Evolutionary conservation across 2,888 invertebrate genomes (phyloP), one percentile per base, ranked within the genome.

Genomic region (Phytoseiulus persimilis): DNA sequence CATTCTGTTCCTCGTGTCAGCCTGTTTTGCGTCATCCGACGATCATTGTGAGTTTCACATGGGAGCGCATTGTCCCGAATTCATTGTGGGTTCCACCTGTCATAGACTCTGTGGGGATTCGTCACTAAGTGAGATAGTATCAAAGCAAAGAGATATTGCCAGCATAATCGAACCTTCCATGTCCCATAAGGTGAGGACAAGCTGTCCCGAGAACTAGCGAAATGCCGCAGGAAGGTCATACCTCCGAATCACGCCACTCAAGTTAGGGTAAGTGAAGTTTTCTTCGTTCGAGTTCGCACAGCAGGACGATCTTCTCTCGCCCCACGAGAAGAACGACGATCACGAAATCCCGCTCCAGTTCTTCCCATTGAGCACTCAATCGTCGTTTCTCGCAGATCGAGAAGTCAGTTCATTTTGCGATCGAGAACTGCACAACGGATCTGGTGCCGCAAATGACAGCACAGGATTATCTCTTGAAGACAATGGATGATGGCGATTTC

Each of bases 191-290:
- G 84, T 18, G 84, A 84, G 31, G 33, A 32, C 33, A 32, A 33
- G 33, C 84, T 84, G 31, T 28, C 84, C 5, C 84, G 31, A 83
- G 84, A 84, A 3, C 31, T 84, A 31, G 84, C 84, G 2, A 84
- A 84, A 84, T 84, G 84, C 31, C 84, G 84, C 28, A 32, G 84
- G 33, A 84, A 84, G 14, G 84, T 84, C 31, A 84, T 84, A 32
- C 31, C 84, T 84, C 87, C 32, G 31, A 87, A 87, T 0, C 87
- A 87, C n/a, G 87, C 33, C 1, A 33, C 87, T 6, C 87, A 32
- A 87, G 39, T 87, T 87, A n/a, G 87, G 87, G 87, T 87, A n/a
- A n/a, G 33, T 32, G 18, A n/a, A 0, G 18, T 1, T 32, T 32
- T 32, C 32, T 87, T 2, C 2, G 6, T 65, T 23, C 2, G 65